Conservation (phyloP, 2,797 vertebrate species). For the Tenualosa ilisha region DNA sequence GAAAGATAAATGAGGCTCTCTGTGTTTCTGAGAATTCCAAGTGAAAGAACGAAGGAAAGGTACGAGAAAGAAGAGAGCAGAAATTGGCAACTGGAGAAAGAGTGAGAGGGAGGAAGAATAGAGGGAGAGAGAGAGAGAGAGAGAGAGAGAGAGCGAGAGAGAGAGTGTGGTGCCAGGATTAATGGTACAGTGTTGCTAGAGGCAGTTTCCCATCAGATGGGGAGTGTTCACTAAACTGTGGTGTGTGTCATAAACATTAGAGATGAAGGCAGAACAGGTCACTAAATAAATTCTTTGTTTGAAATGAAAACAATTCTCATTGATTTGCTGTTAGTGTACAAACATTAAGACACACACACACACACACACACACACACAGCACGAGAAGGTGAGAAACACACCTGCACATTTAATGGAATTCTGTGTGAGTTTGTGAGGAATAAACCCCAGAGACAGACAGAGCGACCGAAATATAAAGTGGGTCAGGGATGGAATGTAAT, state of each 20-base stretch:
- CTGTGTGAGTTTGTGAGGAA: neutral
- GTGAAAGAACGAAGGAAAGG: neutral
- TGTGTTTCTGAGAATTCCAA: neutral
- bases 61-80: neutral
- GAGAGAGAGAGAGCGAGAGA: neutral
- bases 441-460: constrained; percentile 61
- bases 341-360: constrained; percentile 18
- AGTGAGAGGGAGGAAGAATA: neutral
- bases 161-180: neutral
- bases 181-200: neutral
- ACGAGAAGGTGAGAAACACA: neutral
- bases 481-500: constrained; percentile 74
- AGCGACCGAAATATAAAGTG: constrained; percentile 72
- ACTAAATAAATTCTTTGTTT: constrained; percentile 14
- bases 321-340: neutral
- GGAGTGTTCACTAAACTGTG: neutral
- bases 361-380: constrained; percentile 22
- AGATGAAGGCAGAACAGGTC: neutral
- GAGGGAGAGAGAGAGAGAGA: neutral
- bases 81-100: neutral
- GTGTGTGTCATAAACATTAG: neutral
- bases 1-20: neutral
- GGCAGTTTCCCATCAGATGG: neutral
- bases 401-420: constrained; percentile 13
- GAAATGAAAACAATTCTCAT: constrained; percentile 14